A percentile compares a stretch with the other conserved stretches of the same genome.
phyloP scores from a whole-genome alignment of 2,113 vertebrate species.

The Glareola pratincola region DNA sequence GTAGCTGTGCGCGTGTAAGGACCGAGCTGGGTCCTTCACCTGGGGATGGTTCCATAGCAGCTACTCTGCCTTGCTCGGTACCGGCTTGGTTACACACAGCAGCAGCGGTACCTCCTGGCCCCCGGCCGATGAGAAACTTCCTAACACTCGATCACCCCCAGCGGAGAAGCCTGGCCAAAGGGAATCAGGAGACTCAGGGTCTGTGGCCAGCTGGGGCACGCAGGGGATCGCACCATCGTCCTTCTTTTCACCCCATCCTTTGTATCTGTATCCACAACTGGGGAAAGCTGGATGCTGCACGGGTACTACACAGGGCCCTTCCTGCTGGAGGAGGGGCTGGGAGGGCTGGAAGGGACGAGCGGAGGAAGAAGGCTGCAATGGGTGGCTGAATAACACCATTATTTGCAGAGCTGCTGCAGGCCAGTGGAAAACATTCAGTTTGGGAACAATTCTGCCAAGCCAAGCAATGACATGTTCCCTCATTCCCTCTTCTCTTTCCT shows the following conservation, averaged over 20 bases:
- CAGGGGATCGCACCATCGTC: not conserved
- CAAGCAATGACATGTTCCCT: not conserved
- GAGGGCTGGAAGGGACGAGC: not conserved
- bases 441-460: not conserved
- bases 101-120: not conserved
- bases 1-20: not conserved
- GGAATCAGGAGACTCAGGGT: not conserved
- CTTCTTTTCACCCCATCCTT: not conserved
- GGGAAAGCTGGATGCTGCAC: not conserved
- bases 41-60: not conserved
- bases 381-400: not conserved
- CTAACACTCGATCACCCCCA: not conserved
- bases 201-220: not conserved
- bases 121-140: fast-evolving
- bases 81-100: not conserved
- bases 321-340: not conserved
- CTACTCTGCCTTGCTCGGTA: not conserved
- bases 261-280: not conserved
- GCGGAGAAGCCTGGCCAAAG: not conserved
- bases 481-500: not conserved
- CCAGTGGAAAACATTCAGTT: not conserved
- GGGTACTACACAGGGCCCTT: not conserved
- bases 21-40: too few species aligned
- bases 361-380: not conserved
- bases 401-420: not conserved